Percentiles rank a stretch among this genome's conserved stretches.
These are phyloP conservation scores for Hestina assimilis DNA, from an alignment of 1,140 invertebrate species.

Conservation along the genomic window DNA sequence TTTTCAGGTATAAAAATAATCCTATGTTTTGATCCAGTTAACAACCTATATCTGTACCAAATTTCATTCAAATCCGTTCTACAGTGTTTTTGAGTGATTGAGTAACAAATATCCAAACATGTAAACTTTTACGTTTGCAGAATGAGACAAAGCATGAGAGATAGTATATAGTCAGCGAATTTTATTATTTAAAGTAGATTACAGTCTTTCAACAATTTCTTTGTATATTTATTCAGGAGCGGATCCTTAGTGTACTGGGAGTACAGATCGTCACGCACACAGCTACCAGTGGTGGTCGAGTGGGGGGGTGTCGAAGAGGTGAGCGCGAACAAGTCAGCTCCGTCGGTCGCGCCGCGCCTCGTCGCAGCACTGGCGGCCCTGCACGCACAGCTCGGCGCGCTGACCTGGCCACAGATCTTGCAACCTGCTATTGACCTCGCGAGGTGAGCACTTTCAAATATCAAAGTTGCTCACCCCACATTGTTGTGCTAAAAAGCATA, in stretches of 20 bases:
- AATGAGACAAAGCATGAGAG: too few relatives aligned
- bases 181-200: too few relatives aligned
- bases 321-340: background rate
- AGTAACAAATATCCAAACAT: too few relatives aligned
- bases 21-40: too few relatives aligned
- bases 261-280: constrained; percentile 65
- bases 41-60: too few relatives aligned
- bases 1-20: too few relatives aligned
- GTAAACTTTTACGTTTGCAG: too few relatives aligned
- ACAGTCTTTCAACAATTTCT: too few relatives aligned
- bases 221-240: constrained; percentile 76
- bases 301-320: constrained; percentile 38
- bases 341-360: constrained; percentile 37
- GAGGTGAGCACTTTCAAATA: constrained; percentile 42
- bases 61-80: too few relatives aligned
- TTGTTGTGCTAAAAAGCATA: background rate
- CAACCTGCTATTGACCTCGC: constrained; percentile 83
- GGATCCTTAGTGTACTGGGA: constrained; percentile 87
- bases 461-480: background rate
- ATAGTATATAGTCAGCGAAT: too few relatives aligned
- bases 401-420: constrained; percentile 83
- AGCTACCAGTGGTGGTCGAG: constrained; percentile 37
- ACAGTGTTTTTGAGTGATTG: too few relatives aligned
- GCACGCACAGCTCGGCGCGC: constrained; percentile 80
- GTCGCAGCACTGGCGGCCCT: constrained; percentile 55